phyloP scores from a whole-genome alignment of 1,140 invertebrate species.

The Orchestia grillus region DNA sequence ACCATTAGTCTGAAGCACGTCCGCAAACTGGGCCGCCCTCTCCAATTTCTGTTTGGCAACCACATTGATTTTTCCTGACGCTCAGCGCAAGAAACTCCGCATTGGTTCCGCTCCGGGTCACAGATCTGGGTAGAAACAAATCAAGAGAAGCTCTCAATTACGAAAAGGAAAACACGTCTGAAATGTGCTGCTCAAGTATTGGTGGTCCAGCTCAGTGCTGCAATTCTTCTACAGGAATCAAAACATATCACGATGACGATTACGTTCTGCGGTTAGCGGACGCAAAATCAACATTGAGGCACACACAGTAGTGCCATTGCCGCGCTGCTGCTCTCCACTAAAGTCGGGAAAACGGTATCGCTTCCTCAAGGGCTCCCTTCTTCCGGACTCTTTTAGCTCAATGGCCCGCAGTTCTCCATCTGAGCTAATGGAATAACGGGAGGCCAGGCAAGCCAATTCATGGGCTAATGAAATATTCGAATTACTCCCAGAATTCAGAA shows the following conservation, averaged over 20 bases:
- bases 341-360: not conserved
- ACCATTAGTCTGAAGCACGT: not conserved
- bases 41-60: not conserved
- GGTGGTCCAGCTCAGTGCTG: not conserved
- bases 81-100: not conserved
- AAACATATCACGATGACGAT: not conserved
- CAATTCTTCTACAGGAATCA: not conserved
- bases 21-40: not conserved
- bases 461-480: not conserved
- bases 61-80: not conserved
- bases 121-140: not conserved
- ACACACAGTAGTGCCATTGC: not conserved
- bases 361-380: not conserved
- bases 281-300: not conserved
- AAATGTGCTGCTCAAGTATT: not conserved
- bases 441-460: not conserved
- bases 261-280: not conserved
- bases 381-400: not conserved
- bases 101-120: not conserved
- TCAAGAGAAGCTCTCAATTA: not conserved
- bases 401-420: not conserved
- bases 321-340: not conserved
- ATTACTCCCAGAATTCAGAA: not conserved
- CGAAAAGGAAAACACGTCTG: not conserved
- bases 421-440: slow-evolving; percentile 7